Percentiles rank a stretch among this genome's conserved stretches.
phyloP scores from a whole-genome alignment of 2,888 invertebrate species.

The Ophonus ardosiacus region DNA sequence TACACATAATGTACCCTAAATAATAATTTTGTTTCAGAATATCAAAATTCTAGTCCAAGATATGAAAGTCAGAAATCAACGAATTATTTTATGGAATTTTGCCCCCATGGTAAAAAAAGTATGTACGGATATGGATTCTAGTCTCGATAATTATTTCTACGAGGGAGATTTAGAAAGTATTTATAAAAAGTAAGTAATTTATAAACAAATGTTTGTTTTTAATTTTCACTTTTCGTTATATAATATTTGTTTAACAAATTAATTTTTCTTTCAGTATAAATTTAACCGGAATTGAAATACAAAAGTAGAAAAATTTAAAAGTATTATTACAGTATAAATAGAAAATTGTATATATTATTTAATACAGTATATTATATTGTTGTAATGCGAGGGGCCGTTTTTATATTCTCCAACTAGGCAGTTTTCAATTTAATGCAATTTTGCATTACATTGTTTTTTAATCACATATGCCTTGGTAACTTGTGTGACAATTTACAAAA shows the following conservation, averaged over 20 bases:
- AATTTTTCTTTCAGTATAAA: not conserved
- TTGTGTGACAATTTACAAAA: too few species aligned
- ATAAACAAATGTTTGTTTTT: not conserved
- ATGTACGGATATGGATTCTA: slow-evolving; percentile 55
- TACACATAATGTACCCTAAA: not conserved
- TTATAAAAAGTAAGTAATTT: slow-evolving; percentile 50
- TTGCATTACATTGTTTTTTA: too few species aligned
- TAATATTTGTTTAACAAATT: not conserved
- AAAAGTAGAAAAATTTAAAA: too few species aligned
- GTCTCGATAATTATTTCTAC: slow-evolving; percentile 55
- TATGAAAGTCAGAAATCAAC: slow-evolving; percentile 76
- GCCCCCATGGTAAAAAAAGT: slow-evolving; percentile 67
- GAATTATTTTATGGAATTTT: slow-evolving; percentile 77
- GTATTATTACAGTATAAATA: too few species aligned
- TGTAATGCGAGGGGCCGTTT: too few species aligned
- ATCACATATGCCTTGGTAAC: too few species aligned
- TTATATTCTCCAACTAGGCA: too few species aligned
- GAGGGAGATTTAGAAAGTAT: slow-evolving; percentile 63
- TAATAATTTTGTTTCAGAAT: slow-evolving; percentile 74
- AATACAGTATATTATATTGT: too few species aligned
- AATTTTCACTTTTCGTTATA: not conserved
- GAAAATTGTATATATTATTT: too few species aligned
- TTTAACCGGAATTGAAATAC: too few species aligned
- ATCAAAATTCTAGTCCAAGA: slow-evolving; percentile 78
- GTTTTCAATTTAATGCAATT: too few species aligned